Conservation (phyloP, 2,113 vertebrate genomes). For the Orcinus orca region DNA sequence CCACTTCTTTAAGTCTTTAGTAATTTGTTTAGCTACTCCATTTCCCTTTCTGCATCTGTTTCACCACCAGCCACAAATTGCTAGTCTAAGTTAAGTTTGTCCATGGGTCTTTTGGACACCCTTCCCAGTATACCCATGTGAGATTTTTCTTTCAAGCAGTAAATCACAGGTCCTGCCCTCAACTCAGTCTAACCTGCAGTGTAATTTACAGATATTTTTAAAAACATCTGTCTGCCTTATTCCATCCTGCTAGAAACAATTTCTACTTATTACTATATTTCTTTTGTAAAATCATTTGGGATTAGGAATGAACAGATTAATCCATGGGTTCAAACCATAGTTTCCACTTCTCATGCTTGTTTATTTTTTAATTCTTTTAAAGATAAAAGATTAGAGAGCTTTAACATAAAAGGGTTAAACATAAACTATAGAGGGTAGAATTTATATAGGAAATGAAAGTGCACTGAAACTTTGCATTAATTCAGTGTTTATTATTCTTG, state of each 20-base stretch:
- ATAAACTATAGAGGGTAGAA: not conserved
- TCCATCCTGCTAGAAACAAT: not conserved
- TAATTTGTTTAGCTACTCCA: not conserved
- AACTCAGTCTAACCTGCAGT: not conserved
- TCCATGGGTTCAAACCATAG: not conserved
- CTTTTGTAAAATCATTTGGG: not conserved
- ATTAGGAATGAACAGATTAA: not conserved
- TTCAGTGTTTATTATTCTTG: not conserved
- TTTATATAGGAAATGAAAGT: not conserved
- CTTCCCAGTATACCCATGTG: not conserved
- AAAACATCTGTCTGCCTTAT: not conserved
- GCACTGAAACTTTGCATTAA: not conserved
- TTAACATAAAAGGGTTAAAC: not conserved
- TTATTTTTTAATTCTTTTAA: not conserved
- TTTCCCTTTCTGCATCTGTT: not conserved
- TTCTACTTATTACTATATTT: not conserved
- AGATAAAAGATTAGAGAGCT: not conserved
- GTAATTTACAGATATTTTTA: not conserved
- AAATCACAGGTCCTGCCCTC: not conserved
- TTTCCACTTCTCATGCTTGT: not conserved
- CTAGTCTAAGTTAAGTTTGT: not conserved
- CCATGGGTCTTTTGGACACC: accelerated
- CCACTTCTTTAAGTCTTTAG: not conserved
- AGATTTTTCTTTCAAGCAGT: not conserved
- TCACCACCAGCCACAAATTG: not conserved